A percentile compares a stretch with the other conserved stretches of the same genome.
Evolutionary conservation across 2,797 vertebrate genomes (phyloP).

Genomic region (Paramormyrops hopkinsi): DNA sequence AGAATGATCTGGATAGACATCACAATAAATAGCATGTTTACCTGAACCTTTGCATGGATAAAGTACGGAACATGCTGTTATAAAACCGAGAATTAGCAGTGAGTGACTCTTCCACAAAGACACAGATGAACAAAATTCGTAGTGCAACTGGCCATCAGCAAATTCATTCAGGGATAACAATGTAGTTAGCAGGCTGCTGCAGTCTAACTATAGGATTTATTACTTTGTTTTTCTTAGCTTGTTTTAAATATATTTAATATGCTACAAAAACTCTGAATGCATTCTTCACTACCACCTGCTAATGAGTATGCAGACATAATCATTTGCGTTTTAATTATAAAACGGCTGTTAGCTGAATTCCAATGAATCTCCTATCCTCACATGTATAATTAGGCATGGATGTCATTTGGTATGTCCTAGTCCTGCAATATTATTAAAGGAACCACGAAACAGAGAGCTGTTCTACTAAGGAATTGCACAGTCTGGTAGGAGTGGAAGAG

Average conservation of each 20-base stretch:
- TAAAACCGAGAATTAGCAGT: neutral
- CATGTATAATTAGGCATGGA: neutral
- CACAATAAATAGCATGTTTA: neutral
- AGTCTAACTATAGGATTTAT: neutral
- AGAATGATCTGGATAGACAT: neutral
- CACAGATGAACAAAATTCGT: neutral
- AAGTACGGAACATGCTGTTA: constrained; percentile 1
- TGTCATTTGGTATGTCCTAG: neutral
- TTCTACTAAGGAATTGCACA: neutral
- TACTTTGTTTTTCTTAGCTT: neutral
- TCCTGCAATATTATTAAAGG: neutral
- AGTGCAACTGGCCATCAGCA: neutral
- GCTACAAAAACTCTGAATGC: neutral
- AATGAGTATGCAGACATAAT: constrained; percentile 6
- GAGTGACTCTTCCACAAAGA: neutral
- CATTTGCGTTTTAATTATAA: neutral
- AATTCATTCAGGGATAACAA: neutral
- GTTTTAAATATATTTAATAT: neutral
- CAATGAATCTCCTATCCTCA: neutral
- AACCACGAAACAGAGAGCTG: neutral
- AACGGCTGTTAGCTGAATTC: neutral
- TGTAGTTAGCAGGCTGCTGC: neutral
- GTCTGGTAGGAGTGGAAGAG: neutral
- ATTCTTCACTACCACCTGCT: neutral
- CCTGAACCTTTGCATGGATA: neutral